Evolutionary conservation across 2,888 invertebrate species (phyloP), one percentile per base, ranked within the genome.

Genomic region (Netelia virgata): DNA sequence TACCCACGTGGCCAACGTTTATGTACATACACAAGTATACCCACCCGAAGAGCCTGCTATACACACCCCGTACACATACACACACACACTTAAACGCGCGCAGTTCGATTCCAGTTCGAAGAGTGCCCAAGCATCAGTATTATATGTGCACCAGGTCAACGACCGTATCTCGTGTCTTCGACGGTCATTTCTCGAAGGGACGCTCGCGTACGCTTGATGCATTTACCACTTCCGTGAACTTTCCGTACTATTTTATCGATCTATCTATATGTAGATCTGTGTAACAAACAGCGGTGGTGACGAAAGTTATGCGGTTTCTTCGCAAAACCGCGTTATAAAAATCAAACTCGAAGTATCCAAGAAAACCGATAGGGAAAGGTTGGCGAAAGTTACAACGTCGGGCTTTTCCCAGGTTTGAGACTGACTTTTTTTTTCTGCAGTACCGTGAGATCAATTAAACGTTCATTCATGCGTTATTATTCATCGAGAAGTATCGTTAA

Each of bases 21-120:
- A 47, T 47, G 14, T 14, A 47, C 47, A 47, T 63, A 53, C 61
- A 18, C 70, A 20, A 11, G 23, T 20, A 69, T 20, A 16, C 66
- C 18, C 36, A 84, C 78, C 77, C 77, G 70, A 28, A 28, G 28
- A 28, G 28, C 20, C 20, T 68, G 68, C 77, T 69, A 61, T 77
- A 23, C 68, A 11, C 69, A 69, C 43, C 11, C n/a, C 63, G 61
- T 61, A 18, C 69, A 20, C 23, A 23, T 10, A 69, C n/a, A 16
- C 66, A 28, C 50, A 84, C 77, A 78, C n/a, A n/a, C n/a, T n/a
- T n/a, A n/a, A n/a, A n/a, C n/a, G n/a, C 74, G 70, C 53, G 36
- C 77, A 72, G 74, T 84, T 84, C 78, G 84, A 82, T 84, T 84
- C 77, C 84, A 84, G 84, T 82, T 82, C 78, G 84, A 84, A 82